These are phyloP conservation scores for Panulirus ornatus DNA, from an alignment of 1,140 invertebrate genomes.

Conservation along the genomic window DNA sequence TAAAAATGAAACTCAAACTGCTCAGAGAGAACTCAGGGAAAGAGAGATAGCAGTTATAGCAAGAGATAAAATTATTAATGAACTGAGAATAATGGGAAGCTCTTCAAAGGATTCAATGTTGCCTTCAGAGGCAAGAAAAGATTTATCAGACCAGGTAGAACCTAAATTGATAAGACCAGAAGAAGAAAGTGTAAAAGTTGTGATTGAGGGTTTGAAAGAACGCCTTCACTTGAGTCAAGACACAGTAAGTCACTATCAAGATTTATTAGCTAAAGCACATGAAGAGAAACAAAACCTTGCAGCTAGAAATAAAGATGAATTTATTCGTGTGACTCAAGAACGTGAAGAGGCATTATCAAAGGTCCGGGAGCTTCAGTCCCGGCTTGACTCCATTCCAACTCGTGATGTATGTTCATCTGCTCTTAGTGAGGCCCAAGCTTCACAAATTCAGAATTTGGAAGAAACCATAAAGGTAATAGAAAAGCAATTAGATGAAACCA, in stretches of 20 bases:
- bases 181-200: slow-evolving; percentile 50
- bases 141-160: neutral
- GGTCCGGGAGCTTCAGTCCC: slow-evolving; percentile 32
- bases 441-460: slow-evolving; percentile 59
- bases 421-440: slow-evolving; percentile 39
- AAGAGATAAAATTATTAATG: slow-evolving; percentile 63
- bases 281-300: slow-evolving; percentile 32
- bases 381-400: slow-evolving; percentile 50
- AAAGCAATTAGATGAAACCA: slow-evolving; percentile 36
- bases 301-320: slow-evolving; percentile 47
- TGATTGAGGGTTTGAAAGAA: slow-evolving; percentile 56
- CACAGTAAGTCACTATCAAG: slow-evolving; percentile 56
- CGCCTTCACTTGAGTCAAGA: slow-evolving; percentile 57
- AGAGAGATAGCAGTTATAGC: slow-evolving; percentile 59
- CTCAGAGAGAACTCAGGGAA: slow-evolving; percentile 28
- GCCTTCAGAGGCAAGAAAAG: neutral
- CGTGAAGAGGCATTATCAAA: slow-evolving; percentile 40
- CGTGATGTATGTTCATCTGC: slow-evolving; percentile 24
- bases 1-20: slow-evolving; percentile 6
- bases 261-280: slow-evolving; percentile 60
- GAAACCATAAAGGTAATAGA: slow-evolving; percentile 45
- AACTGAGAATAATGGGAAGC: slow-evolving; percentile 33
- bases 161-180: slow-evolving; percentile 5
- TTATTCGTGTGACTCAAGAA: slow-evolving; percentile 23
- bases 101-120: neutral